These are phyloP conservation scores for Thymallus thymallus DNA, from an alignment of 2,113 vertebrate genomes.

Conservation along the genomic window DNA sequence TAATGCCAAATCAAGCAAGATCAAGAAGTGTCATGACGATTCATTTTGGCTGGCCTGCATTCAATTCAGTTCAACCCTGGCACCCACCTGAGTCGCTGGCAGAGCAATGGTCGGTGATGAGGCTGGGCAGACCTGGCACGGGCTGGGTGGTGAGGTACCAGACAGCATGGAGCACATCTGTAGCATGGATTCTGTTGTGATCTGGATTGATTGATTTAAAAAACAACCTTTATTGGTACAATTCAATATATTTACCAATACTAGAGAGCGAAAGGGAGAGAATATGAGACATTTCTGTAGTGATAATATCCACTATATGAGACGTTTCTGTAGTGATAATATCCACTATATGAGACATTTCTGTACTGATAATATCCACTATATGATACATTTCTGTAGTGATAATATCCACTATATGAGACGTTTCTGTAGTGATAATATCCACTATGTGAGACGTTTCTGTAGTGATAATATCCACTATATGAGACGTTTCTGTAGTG, in stretches of 20 bases:
- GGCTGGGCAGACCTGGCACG: slow-evolving; percentile 86
- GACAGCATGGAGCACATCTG: slow-evolving; percentile 96
- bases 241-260: slow-evolving; percentile 1
- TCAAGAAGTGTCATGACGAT: too few relatives aligned
- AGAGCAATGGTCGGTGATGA: slow-evolving; percentile 84
- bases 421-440: slow-evolving; percentile 4
- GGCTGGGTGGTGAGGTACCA: slow-evolving; percentile 97
- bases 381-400: slow-evolving; percentile 19
- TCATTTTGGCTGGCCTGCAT: too few relatives aligned
- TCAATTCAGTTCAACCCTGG: neutral
- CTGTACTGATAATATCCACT: neutral
- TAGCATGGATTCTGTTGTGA: slow-evolving; percentile 96
- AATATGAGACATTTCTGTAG: slow-evolving; percentile 22
- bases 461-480: slow-evolving; percentile 2
- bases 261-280: neutral
- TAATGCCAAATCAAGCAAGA: too few relatives aligned
- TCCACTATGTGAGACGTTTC: slow-evolving; percentile 18
- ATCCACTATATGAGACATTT: slow-evolving; percentile 20
- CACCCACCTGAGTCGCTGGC: slow-evolving; percentile 87
- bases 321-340: slow-evolving; percentile 3
- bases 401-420: slow-evolving; percentile 5
- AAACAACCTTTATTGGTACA: too few relatives aligned
- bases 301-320: slow-evolving; percentile 41
- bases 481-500: slow-evolving; percentile 17
- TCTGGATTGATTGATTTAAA: slow-evolving; percentile 68